A percentile compares a stretch with the other conserved stretches of the same genome.
These are phyloP conservation scores for Cabera pusaria DNA, from an alignment of 2,888 invertebrate species.

Conservation along the genomic window DNA sequence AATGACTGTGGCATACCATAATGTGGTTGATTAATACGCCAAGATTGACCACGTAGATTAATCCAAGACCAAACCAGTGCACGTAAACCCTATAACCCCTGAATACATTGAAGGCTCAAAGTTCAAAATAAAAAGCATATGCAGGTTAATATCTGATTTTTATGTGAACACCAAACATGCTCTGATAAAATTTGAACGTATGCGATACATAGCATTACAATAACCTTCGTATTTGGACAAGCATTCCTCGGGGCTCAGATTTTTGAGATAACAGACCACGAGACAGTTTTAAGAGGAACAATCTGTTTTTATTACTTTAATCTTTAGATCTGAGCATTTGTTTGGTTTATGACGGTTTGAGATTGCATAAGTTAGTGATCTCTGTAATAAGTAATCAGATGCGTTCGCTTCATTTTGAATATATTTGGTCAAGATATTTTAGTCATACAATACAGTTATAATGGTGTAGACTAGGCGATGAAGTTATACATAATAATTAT, in stretches of 20 bases:
- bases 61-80: background rate
- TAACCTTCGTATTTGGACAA: constrained; percentile 35
- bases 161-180: constrained; percentile 21
- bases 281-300: constrained; percentile 16
- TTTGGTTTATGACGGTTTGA: constrained; percentile 16
- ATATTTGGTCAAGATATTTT: constrained; percentile 4
- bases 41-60: too few relatives aligned
- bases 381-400: background rate
- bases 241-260: constrained; percentile 25
- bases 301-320: constrained; percentile 19
- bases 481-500: too few relatives aligned
- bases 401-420: too few relatives aligned
- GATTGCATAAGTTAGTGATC: constrained; percentile 14
- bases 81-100: background rate
- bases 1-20: too few relatives aligned
- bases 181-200: constrained; percentile 36
- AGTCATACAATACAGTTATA: too few relatives aligned
- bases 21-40: too few relatives aligned
- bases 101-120: constrained; percentile 7
- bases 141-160: constrained; percentile 2
- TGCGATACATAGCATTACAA: constrained; percentile 41
- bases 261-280: constrained; percentile 15
- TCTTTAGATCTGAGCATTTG: constrained; percentile 16
- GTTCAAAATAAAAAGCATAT: constrained; percentile 5
- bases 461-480: too few relatives aligned